Conservation (phyloP, 64 coral and sea anemone species). For the Montipora foliosa region DNA sequence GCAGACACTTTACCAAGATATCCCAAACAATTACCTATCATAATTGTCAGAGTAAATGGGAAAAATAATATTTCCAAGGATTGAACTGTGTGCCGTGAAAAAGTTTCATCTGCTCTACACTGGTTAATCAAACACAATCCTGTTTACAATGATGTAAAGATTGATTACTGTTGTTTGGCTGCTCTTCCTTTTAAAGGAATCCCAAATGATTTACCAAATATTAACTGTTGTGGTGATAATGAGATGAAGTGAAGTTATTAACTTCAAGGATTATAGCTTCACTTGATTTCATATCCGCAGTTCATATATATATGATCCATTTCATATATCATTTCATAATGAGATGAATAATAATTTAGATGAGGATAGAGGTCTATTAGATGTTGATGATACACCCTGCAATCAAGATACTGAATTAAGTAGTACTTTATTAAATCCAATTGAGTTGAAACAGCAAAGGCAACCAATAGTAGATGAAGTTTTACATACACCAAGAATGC, state of each 20-base stretch:
- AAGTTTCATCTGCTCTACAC: neutral
- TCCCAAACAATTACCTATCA: neutral
- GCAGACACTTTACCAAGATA: neutral
- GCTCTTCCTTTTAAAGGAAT: neutral
- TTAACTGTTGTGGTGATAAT: neutral
- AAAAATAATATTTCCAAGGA: neutral
- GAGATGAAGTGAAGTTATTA: neutral
- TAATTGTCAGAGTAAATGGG: neutral
- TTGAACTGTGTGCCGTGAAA: neutral
- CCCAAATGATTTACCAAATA: neutral
- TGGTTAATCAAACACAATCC: slow-evolving; percentile 44
- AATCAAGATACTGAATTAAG: too few species aligned
- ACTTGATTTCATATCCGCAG: too few species aligned
- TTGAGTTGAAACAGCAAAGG: slow-evolving; percentile 1
- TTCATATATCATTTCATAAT: too few species aligned
- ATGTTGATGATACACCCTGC: too few species aligned
- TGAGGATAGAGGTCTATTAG: neutral
- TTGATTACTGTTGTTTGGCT: neutral
- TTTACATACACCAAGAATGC: neutral
- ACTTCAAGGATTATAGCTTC: too few species aligned
- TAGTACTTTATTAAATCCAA: neutral
- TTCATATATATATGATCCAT: too few species aligned
- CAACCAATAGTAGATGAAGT: slow-evolving; percentile 18
- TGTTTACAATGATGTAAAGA: neutral
- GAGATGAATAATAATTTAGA: neutral